phyloP scores from a whole-genome alignment of 2,888 invertebrate genomes.

The Oegoconia quadripuncta region DNA sequence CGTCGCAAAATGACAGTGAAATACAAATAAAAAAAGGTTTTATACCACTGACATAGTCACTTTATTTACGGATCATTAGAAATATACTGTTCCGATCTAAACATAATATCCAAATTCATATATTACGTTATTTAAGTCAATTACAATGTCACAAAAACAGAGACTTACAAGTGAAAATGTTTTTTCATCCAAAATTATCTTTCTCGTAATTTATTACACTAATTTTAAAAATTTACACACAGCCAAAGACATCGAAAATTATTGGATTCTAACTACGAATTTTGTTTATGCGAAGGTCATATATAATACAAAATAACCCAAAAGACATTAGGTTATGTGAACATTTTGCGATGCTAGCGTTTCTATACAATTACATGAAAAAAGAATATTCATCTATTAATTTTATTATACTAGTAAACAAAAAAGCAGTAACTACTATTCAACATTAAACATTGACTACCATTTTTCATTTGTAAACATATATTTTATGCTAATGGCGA shows the following conservation, averaged over 20 bases:
- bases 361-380: slow-evolving; percentile 42
- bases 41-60: slow-evolving; percentile 66
- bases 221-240: slow-evolving; percentile 71
- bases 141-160: slow-evolving; percentile 56
- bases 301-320: slow-evolving; percentile 54
- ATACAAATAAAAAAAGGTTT: slow-evolving; percentile 48
- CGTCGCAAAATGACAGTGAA: slow-evolving; percentile 53
- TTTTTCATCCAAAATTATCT: slow-evolving; percentile 74
- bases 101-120: slow-evolving; percentile 63
- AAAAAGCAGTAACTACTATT: slow-evolving; percentile 51
- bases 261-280: slow-evolving; percentile 66
- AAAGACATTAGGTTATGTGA: slow-evolving; percentile 70
- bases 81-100: slow-evolving; percentile 68
- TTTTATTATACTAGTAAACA: slow-evolving; percentile 38
- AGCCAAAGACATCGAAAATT: slow-evolving; percentile 76
- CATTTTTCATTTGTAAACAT: slow-evolving; percentile 72
- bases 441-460: slow-evolving; percentile 51
- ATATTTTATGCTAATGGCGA: slow-evolving; percentile 51
- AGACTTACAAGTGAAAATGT: slow-evolving; percentile 57
- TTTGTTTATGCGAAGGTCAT: slow-evolving; percentile 52
- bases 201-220: slow-evolving; percentile 50
- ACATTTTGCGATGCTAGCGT: slow-evolving; percentile 80
- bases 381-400: slow-evolving; percentile 33
- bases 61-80: slow-evolving; percentile 72
- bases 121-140: slow-evolving; percentile 49